Evolutionary conservation across 2,888 invertebrate genomes (phyloP).

Genomic region (Parochlus steinenii): DNA sequence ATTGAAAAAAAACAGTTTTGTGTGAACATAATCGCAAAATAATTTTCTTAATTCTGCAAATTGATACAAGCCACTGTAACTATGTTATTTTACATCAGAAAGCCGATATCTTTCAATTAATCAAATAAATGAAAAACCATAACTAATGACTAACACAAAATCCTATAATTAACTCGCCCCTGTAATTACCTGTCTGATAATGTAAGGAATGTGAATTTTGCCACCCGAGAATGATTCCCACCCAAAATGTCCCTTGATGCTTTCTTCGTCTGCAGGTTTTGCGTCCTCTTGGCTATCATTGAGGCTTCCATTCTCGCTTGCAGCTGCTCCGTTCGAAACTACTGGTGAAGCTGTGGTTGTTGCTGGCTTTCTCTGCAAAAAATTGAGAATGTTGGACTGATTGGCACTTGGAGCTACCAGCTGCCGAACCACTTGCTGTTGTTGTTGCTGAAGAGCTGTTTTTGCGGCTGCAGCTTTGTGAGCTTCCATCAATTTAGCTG

Average conservation of each 20-base stretch:
- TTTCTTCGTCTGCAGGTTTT: constrained; percentile 44
- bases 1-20: too few species aligned
- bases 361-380: constrained; percentile 35
- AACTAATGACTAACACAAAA: too few species aligned
- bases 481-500: constrained; percentile 73
- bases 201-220: constrained; percentile 73
- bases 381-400: constrained; percentile 40
- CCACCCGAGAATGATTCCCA: constrained; percentile 67
- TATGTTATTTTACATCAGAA: too few species aligned
- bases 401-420: constrained; percentile 21
- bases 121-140: too few species aligned
- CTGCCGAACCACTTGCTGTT: constrained; percentile 24
- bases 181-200: constrained; percentile 64
- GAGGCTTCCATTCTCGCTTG: constrained; percentile 10
- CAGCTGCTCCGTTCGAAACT: constrained; percentile 1
- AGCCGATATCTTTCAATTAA: too few species aligned
- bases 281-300: constrained; percentile 15
- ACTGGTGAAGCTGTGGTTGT: constrained; percentile 14
- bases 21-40: too few species aligned
- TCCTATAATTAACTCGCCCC: too few species aligned
- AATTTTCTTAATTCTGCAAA: too few species aligned
- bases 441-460: constrained; percentile 21
- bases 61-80: too few species aligned
- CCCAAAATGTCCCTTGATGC: constrained; percentile 69
- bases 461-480: constrained; percentile 46